Evolutionary conservation across 35 echinoderm and acorn worm genomes (phyloP), one percentile per base, ranked within the genome.

Genomic region (Diadema setosum): DNA sequence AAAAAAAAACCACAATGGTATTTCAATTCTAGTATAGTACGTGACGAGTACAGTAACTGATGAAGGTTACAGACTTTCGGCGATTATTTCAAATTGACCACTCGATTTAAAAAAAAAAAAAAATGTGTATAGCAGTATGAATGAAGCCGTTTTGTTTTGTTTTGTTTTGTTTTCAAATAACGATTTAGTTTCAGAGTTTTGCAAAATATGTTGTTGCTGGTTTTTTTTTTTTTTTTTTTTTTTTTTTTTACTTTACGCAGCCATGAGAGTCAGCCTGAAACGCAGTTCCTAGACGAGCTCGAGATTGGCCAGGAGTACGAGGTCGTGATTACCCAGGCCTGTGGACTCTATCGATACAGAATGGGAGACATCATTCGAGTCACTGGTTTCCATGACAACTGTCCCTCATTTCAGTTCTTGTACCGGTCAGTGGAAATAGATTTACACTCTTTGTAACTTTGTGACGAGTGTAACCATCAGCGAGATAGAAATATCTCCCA

Each of bases 251-350:
- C 12, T 18, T 85, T 23, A 20, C 5, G 12, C 87, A 89, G 87
- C 5, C 34, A 89, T 25, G 44, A 58, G n/a, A 18, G 21, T 37
- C 42, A 89, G 34, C 87, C 87, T 4, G 16, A 29, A 29, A 89
- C 75, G 9, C 41, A 11, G 21, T 89, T 82, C 73, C 31, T 81
- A 1, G 87, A 89, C 49, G 87, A 89, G 30, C 42, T 82, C 29
- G 87, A 89, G 46, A 55, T 82, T 32, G 75, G 87, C 11, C 6
- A 89, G 45, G 45, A 65, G 52, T 89, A 89, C 20, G 87, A 89
- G 69, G 11, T 89, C 43, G 87, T 89, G 16, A 16, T 89, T 5
- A 89, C 46, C 27, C 42, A 82, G 32, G 39, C 20, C 0, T 39
- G 55, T 31, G 87, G 87, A 43, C 35, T 82, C 2, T 82, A 82